Evolutionary conservation across 2,797 vertebrate species (phyloP).

Genomic region (Siniperca scherzeri): DNA sequence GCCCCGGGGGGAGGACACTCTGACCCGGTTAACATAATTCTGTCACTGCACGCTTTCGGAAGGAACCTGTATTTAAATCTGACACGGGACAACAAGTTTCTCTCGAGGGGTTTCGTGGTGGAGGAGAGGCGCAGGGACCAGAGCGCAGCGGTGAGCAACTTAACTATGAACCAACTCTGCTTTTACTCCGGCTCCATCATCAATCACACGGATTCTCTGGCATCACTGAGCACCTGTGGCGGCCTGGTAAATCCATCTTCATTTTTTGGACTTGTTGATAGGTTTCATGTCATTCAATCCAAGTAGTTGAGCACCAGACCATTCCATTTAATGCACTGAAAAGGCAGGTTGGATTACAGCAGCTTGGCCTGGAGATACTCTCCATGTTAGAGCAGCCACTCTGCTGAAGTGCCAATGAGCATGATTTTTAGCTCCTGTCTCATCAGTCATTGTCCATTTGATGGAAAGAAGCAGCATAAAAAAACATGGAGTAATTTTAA

Average conservation of each 20-base stretch:
- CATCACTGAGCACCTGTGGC: slow-evolving; percentile 90
- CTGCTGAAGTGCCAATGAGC: too few species aligned
- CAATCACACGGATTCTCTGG: slow-evolving; percentile 90
- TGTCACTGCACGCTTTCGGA: slow-evolving; percentile 90
- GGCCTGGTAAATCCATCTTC: slow-evolving; percentile 89
- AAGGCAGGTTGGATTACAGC: slow-evolving; percentile 7
- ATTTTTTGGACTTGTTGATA: slow-evolving; percentile 18
- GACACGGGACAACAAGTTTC: slow-evolving; percentile 87
- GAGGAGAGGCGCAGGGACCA: slow-evolving; percentile 82
- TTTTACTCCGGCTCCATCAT: slow-evolving; percentile 92
- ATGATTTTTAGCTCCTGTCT: too few species aligned
- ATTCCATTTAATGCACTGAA: neutral
- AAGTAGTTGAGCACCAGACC: slow-evolving; percentile 1
- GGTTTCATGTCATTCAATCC: slow-evolving; percentile 16
- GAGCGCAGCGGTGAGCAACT: slow-evolving; percentile 60
- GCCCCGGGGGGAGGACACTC: slow-evolving; percentile 26
- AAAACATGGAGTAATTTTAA: neutral
- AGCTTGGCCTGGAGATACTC: too few species aligned
- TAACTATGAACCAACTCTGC: slow-evolving; percentile 79
- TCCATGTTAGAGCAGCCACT: too few species aligned
- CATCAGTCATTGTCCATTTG: neutral
- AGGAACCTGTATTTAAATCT: slow-evolving; percentile 88
- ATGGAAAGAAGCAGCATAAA: neutral
- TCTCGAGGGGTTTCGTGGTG: slow-evolving; percentile 87
- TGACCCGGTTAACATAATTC: slow-evolving; percentile 79